Conservation (phyloP, 2,797 vertebrate species). For the Pogoniulus pusillus region DNA sequence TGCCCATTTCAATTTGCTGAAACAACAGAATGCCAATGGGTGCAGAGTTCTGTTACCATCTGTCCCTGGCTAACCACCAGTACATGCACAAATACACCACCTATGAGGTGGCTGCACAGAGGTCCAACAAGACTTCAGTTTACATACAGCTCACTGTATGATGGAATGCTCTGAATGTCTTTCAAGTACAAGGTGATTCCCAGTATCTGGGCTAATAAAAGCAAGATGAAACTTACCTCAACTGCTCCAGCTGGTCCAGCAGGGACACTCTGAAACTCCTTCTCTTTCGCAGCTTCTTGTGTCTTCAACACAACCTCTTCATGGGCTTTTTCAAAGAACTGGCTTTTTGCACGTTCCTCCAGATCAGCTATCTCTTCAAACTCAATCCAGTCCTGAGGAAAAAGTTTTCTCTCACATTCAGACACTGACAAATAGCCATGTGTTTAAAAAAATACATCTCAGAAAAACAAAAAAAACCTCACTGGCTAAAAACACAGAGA, state of each 20-base stretch:
- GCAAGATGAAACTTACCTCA: constrained; percentile 79
- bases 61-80: not conserved
- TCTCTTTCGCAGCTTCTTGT: constrained; percentile 95
- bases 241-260: constrained; percentile 93
- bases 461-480: not conserved
- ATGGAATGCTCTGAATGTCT: not conserved
- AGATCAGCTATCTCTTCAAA: constrained; percentile 99
- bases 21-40: not conserved
- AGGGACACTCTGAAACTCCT: constrained; percentile 92
- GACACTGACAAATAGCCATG: not conserved
- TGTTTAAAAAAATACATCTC: not conserved
- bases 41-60: not conserved
- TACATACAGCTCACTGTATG: not conserved
- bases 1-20: not conserved
- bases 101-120: not conserved
- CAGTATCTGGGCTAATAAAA: not conserved
- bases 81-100: not conserved
- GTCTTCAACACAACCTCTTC: constrained; percentile 96
- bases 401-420: not conserved
- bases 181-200: not conserved
- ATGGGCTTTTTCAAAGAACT: constrained; percentile 97
- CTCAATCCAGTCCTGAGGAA: constrained; percentile 94
- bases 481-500: not conserved
- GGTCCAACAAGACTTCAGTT: not conserved
- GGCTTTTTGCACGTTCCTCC: constrained; percentile 96